phyloP scores from a whole-genome alignment of 2,888 invertebrate genomes.

The Chloroclystis v-ata region DNA sequence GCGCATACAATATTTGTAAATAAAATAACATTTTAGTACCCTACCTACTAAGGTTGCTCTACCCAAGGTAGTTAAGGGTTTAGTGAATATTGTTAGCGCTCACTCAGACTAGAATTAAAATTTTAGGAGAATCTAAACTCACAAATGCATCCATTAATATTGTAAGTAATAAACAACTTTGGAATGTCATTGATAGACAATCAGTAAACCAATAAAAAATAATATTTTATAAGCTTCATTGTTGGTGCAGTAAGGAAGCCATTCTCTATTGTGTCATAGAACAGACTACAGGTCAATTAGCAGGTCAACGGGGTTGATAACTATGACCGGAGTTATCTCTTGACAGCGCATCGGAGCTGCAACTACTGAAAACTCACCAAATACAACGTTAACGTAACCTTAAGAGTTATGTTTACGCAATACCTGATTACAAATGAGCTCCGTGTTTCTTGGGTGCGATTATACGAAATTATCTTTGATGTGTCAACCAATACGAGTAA shows the following conservation, averaged over 20 bases:
- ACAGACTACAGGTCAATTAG: constrained; percentile 57
- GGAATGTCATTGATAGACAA: not conserved
- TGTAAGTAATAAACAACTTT: too few relatives aligned
- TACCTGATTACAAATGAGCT: not conserved
- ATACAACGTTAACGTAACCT: constrained; percentile 27
- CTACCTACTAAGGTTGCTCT: too few relatives aligned
- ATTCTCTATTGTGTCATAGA: constrained; percentile 48
- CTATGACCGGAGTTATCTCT: constrained; percentile 33
- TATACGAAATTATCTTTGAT: not conserved
- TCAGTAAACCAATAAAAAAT: constrained; percentile 18
- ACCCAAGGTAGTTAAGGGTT: not conserved
- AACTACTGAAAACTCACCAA: constrained; percentile 12
- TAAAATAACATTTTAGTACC: too few relatives aligned
- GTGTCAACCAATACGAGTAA: not conserved
- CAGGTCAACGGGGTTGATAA: constrained; percentile 58
- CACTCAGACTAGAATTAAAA: too few relatives aligned
- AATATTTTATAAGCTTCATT: constrained; percentile 20
- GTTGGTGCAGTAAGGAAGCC: constrained; percentile 9
- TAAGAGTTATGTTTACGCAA: constrained; percentile 25
- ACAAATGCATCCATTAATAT: too few relatives aligned
- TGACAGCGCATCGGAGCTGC: constrained; percentile 31
- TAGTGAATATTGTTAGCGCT: too few relatives aligned
- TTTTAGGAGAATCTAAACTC: too few relatives aligned
- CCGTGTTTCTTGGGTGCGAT: not conserved
- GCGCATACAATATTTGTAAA: constrained; percentile 35